Conservation (phyloP, 2,888 invertebrate genomes). For the Athalia rosae region DNA sequence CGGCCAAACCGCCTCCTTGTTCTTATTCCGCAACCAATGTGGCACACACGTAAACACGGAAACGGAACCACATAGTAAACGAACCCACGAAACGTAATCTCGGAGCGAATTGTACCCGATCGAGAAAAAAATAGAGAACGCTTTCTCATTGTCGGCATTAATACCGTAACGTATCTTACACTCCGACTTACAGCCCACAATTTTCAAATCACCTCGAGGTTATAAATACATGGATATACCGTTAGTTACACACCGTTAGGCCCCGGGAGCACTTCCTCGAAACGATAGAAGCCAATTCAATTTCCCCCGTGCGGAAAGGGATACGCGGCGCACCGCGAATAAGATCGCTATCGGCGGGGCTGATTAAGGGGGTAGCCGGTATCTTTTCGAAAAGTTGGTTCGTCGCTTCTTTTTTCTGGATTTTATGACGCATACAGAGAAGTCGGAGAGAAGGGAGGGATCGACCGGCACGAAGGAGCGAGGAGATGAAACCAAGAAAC, state of each 20-base stretch:
- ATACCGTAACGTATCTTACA: neutral
- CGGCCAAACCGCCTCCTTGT: conserved; percentile 20
- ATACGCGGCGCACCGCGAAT: neutral
- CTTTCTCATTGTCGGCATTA: neutral
- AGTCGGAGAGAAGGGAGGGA: neutral
- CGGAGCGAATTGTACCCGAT: conserved; percentile 4
- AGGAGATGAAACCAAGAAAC: neutral
- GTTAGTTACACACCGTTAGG: conserved; percentile 19
- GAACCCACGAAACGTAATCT: conserved; percentile 1
- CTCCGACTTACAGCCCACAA: neutral
- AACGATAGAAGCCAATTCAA: conserved; percentile 38
- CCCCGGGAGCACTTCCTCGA: neutral
- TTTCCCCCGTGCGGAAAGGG: conserved; percentile 22
- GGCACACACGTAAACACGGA: neutral
- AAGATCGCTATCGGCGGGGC: conserved; percentile 11
- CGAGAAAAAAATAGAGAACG: conserved; percentile 6
- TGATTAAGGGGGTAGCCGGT: conserved; percentile 11
- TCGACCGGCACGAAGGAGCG: neutral
- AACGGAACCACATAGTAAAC: conserved; percentile 32
- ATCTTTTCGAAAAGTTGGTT: conserved; percentile 19
- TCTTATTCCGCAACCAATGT: conserved; percentile 31
- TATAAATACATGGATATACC: neutral
- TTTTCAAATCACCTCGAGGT: neutral
- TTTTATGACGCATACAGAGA: neutral
- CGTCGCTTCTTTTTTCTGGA: conserved; percentile 21